phyloP scores from a whole-genome alignment of 2,888 invertebrate species.

The Troides aeacus region DNA sequence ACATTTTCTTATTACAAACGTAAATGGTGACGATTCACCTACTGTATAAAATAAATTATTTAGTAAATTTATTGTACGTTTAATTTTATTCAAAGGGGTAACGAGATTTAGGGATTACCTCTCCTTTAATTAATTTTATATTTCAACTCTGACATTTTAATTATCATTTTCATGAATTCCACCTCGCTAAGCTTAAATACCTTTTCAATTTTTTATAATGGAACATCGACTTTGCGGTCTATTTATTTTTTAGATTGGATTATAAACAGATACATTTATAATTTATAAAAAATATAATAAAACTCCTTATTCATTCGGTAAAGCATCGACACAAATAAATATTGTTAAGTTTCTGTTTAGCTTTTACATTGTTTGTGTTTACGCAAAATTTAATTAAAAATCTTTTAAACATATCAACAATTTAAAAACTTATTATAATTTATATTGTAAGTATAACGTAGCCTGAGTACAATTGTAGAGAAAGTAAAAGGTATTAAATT shows the following conservation, averaged over 20 bases:
- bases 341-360: no score
- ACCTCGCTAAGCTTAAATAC: neutral
- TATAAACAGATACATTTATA: neutral
- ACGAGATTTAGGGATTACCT: slow-evolving; percentile 10
- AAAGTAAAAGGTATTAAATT: no score
- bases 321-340: no score
- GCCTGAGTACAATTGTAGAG: no score
- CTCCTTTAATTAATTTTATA: slow-evolving; percentile 9
- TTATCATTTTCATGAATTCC: slow-evolving; percentile 5
- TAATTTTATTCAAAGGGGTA: slow-evolving; percentile 3
- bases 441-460: no score
- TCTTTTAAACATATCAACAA: no score
- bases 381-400: no score
- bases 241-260: neutral
- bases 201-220: neutral
- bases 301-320: no score
- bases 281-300: neutral
- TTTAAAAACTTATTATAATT: no score
- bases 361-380: no score
- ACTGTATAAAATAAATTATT: neutral
- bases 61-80: neutral
- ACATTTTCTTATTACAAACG: no score
- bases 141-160: slow-evolving; percentile 6
- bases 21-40: neutral
- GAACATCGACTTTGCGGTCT: neutral